Percentiles rank a stretch among this genome's conserved stretches.
Conservation (phyloP, 2,888 invertebrate genomes). For the Pheosia gnoma region DNA sequence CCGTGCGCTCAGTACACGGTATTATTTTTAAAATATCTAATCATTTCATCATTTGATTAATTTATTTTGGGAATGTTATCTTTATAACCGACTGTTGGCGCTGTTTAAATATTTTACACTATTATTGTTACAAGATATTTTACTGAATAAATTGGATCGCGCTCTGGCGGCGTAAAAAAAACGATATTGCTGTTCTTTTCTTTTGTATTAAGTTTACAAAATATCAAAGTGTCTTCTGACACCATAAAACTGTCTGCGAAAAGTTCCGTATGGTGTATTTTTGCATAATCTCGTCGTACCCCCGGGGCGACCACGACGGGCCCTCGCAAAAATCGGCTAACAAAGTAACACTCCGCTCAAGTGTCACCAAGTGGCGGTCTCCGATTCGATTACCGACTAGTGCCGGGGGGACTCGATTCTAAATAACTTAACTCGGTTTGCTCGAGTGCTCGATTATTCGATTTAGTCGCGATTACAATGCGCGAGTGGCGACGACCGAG, state of each 20-base stretch:
- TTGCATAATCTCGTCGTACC: slow-evolving; percentile 66
- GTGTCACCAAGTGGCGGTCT: slow-evolving; percentile 78
- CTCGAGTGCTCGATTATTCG: slow-evolving; percentile 78
- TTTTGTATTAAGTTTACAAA: slow-evolving; percentile 34
- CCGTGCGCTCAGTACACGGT: too few relatives aligned
- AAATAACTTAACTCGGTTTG: slow-evolving; percentile 76
- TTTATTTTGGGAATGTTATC: too few relatives aligned
- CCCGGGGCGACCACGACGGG: slow-evolving; percentile 40
- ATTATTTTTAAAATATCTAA: too few relatives aligned
- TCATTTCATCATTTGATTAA: too few relatives aligned
- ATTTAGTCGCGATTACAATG: slow-evolving; percentile 76
- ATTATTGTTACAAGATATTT: background rate
- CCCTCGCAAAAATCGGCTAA: slow-evolving; percentile 75
- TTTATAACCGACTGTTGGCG: too few relatives aligned
- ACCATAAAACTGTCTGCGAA: slow-evolving; percentile 53
- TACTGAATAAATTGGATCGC: background rate
- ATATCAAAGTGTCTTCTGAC: slow-evolving; percentile 38
- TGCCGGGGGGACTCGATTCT: slow-evolving; percentile 68
- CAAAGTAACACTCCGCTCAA: slow-evolving; percentile 78
- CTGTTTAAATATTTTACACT: too few relatives aligned
- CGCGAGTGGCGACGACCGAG: slow-evolving; percentile 61
- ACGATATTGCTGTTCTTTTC: slow-evolving; percentile 13
- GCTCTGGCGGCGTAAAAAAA: background rate
- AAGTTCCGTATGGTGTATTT: slow-evolving; percentile 51
- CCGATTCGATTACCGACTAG: slow-evolving; percentile 78